Evolutionary conservation across 1,140 invertebrate genomes (phyloP), one percentile per base, ranked within the genome.

Genomic region (Apolygus lucorum): DNA sequence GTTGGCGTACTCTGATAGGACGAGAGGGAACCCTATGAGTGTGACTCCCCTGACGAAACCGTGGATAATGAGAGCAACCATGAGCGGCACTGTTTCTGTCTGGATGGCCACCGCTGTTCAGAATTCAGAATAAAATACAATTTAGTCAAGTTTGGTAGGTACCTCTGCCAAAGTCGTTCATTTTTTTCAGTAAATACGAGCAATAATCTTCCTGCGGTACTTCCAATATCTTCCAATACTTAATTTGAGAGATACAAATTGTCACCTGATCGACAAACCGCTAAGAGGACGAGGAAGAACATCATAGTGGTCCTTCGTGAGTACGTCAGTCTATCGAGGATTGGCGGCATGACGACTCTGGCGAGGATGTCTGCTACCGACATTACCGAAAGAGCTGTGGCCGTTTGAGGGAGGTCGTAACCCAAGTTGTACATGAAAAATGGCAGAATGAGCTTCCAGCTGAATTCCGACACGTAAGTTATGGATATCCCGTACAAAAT

Each of bases 41-140:
- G 87, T 87, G 72, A 86, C 84, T 67, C 88, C 89, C 34, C 88
- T 80, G 75, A 89, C 84, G 79, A 90, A 90, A 49, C 88, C 89
- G 74, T 85, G 86, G 67, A 88, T 84, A 0, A 85, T 84, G 64
- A 88, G 76, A 83, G 85, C 86, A 34, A 85, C 74, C 81, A 90
- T 83, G 1, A 90, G 78, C 21, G 81, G 81, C 1, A 82, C 81
- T 81, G 84, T 87, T 14, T 86, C 84, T 1, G 81, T 84, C 77
- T 87, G 86, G 73, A 86, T 82, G 1, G 86, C 85, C 74, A 90
- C 79, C 63, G 86, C 87, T 88, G 34, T 17, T 4, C 34, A 42
- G 17, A 17, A 42, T n/a, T n/a, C n/a, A n/a, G n/a, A n/a, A n/a
- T n/a, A n/a, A n/a, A n/a, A n/a, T n/a, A n/a, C n/a, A n/a, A n/a